Conservation (phyloP, 2,113 vertebrate genomes). For the Malurus alboscapulatus region DNA sequence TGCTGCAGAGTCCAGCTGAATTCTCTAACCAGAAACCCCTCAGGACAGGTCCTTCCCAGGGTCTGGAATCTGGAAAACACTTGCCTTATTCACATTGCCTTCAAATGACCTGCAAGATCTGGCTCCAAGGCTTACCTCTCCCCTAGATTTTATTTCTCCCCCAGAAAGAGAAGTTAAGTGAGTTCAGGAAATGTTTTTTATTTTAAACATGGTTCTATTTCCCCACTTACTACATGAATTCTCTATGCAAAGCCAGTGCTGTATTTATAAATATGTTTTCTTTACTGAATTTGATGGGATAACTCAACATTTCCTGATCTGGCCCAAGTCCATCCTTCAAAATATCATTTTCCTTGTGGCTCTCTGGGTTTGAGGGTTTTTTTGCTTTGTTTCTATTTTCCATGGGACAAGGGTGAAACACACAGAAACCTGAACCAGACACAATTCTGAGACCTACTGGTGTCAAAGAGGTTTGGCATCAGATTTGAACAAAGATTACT, state of each 20-base stretch:
- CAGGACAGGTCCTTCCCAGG: constrained; percentile 1
- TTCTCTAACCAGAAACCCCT: background rate
- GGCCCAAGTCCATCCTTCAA: constrained; percentile 35
- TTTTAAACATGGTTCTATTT: background rate
- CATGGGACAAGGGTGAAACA: background rate
- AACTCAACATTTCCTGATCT: constrained; percentile 44
- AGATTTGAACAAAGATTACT: background rate
- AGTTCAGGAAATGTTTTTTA: constrained; percentile 22
- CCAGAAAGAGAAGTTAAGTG: background rate
- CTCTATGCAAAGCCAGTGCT: background rate
- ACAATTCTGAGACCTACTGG: background rate
- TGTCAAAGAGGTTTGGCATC: constrained; percentile 5
- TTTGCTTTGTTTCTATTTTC: constrained; percentile 1
- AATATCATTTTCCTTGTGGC: background rate
- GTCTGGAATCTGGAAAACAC: constrained; percentile 31
- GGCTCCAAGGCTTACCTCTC: background rate
- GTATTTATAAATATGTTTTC: constrained; percentile 18
- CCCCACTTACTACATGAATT: background rate
- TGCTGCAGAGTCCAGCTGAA: background rate
- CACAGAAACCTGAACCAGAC: background rate
- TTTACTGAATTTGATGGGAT: constrained; percentile 30
- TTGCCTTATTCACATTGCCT: constrained; percentile 7
- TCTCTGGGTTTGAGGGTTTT: background rate
- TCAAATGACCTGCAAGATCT: constrained; percentile 42
- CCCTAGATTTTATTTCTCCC: constrained; percentile 21